Evolutionary conservation across 2,888 invertebrate genomes (phyloP), one percentile per base, ranked within the genome.

Genomic region (Epinotia bilunana): DNA sequence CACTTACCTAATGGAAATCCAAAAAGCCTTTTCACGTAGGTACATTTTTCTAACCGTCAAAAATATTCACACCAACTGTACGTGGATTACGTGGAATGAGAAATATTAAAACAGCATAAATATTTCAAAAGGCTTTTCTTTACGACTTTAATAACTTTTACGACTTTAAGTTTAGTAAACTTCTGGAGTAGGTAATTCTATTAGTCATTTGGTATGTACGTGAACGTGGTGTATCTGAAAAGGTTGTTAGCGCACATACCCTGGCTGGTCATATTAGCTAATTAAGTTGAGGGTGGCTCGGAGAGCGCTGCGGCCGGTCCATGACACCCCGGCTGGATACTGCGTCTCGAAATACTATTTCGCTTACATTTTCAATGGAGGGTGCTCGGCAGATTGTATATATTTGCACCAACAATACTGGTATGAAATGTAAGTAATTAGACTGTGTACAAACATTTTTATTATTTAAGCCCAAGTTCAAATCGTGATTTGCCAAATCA

Each of bases 191-290:
- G 81, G 78, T 85, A 84, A 87, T 84, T 84, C 43, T 49, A 64
- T 74, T 84, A 85, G 83, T 83, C 80, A 79, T 65, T 70, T 39
- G 28, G 53, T 63, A 57, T 63, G 83, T 80, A 84, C 85, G 84
- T 83, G 87, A 88, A 87, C 87, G 79, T 83, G 83, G 83, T 84
- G 84, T 85, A 83, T 83, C 83, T 82, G 84, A 89, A 90, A 89
- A 87, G 86, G 85, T 85, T 82, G 79, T 81, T 78, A 78, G 80
- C 85, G 84, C 84, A 87, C 86, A 85, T 83, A 85, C 84, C 84
- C 85, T 83, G 84, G 83, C 76, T 81, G 83, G 90, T 90, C 88
- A 90, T 91, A 91, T 91, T 89, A 90, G 90, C 90, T 91, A 92
- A 92, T 91, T 91, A 91, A 86, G 83, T 82, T 85, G 86, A 84